Percentiles rank a stretch among this genome's conserved stretches.
phyloP scores from a whole-genome alignment of 1,140 invertebrate genomes.

The Ostrea denselamellosa region DNA sequence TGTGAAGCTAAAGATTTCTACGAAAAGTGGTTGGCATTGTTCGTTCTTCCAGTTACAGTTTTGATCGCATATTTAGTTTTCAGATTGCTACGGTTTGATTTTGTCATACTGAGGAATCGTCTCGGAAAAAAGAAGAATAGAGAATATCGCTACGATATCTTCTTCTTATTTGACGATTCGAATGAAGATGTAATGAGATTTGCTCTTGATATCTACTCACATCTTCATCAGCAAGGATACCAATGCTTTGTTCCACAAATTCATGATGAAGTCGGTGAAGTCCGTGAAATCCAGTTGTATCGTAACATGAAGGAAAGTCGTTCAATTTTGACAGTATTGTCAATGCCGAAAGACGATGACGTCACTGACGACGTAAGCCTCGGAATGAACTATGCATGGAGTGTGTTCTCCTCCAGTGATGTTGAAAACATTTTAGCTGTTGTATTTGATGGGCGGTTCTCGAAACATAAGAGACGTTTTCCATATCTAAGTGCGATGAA shows the following conservation, averaged over 20 bases:
- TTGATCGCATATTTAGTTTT: background rate
- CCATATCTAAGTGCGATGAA: background rate
- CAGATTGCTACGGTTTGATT: background rate
- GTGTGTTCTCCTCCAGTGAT: background rate
- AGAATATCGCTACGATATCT: background rate
- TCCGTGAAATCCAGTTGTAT: background rate
- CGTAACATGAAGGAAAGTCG: background rate
- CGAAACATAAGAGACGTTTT: background rate
- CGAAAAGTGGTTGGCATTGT: background rate
- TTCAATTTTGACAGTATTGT: background rate
- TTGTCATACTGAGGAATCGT: background rate
- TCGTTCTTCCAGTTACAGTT: background rate
- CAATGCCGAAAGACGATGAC: background rate
- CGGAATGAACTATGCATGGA: background rate
- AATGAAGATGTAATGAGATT: background rate
- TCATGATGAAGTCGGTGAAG: background rate
- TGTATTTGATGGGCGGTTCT: background rate
- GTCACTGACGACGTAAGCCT: background rate
- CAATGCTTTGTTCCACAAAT: background rate
- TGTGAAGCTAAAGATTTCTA: background rate
- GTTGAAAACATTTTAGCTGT: background rate
- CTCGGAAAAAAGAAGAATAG: background rate
- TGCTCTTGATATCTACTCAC: background rate
- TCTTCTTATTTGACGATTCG: background rate
- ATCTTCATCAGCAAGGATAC: background rate